Evolutionary conservation across 2,888 invertebrate genomes (phyloP).

Genomic region (Xestobium rufovillosum): DNA sequence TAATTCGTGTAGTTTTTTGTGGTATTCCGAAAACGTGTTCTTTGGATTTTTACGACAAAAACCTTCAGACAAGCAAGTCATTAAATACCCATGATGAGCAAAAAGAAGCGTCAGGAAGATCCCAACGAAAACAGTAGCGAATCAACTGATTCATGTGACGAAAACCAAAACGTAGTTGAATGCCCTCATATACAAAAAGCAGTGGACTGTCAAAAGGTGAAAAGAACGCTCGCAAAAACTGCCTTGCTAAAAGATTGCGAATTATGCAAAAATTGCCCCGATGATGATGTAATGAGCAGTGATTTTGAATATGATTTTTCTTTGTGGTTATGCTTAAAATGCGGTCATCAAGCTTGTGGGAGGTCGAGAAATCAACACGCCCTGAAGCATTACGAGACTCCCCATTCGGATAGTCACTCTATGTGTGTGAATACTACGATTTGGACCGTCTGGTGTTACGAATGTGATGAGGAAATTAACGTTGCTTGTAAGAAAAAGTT

Average conservation of each 20-base stretch:
- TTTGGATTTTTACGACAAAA: no score
- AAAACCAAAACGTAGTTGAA: constrained; percentile 51
- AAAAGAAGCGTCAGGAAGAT: constrained; percentile 66
- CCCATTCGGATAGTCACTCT: constrained; percentile 69
- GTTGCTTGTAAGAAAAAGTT: constrained; percentile 57
- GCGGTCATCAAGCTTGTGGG: constrained; percentile 72
- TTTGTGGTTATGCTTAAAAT: constrained; percentile 75
- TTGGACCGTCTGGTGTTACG: constrained; percentile 73
- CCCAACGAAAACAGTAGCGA: constrained; percentile 55
- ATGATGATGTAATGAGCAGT: constrained; percentile 28
- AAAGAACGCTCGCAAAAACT: constrained; percentile 45
- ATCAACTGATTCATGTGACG: constrained; percentile 67
- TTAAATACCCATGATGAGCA: constrained; percentile 51
- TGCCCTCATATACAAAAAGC: constrained; percentile 66
- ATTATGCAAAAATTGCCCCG: constrained; percentile 33
- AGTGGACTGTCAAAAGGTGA: constrained; percentile 56
- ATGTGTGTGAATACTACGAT: constrained; percentile 63
- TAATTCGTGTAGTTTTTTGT: no score
- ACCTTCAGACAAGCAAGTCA: constrained; percentile 6
- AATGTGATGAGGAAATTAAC: constrained; percentile 64
- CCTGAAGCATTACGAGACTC: constrained; percentile 63
- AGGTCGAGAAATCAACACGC: constrained; percentile 62
- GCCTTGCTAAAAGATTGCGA: constrained; percentile 48
- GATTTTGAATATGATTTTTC: constrained; percentile 45
- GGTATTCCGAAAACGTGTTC: no score